Conservation (phyloP, 2,888 invertebrate genomes). For the Pandemis heparana region DNA sequence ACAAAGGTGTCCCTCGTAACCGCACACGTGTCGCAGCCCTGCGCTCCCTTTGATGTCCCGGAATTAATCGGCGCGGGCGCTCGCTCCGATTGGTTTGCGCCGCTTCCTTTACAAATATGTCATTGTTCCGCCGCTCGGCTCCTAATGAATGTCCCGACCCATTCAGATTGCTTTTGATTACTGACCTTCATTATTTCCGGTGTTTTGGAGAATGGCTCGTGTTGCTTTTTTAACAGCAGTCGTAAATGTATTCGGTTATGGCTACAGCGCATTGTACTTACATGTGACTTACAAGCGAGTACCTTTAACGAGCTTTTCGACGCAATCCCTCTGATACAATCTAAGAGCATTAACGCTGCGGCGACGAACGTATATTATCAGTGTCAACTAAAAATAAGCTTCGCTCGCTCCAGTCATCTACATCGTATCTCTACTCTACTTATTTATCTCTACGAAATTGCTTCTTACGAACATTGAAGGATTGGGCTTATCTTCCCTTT, state of each 20-base stretch:
- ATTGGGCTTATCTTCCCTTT: slow-evolving; percentile 24
- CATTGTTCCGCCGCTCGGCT: slow-evolving; percentile 33
- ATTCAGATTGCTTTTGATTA: slow-evolving; percentile 38
- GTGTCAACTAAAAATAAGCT: slow-evolving; percentile 20
- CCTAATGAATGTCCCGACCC: slow-evolving; percentile 33
- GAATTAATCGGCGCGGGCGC: slow-evolving; percentile 9
- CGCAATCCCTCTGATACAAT: slow-evolving; percentile 19
- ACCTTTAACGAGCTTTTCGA: slow-evolving; percentile 12
- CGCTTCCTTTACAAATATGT: slow-evolving; percentile 30
- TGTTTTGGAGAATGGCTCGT: slow-evolving; percentile 22
- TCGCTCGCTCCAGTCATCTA: slow-evolving; percentile 1
- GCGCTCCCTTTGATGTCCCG: slow-evolving; percentile 29
- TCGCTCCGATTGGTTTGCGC: slow-evolving; percentile 9
- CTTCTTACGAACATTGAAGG: slow-evolving; percentile 25
- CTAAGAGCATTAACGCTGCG: slow-evolving; percentile 15
- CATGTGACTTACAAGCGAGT: not conserved
- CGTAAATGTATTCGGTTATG: slow-evolving; percentile 14
- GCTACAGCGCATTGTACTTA: not conserved
- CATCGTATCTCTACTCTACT: slow-evolving; percentile 28
- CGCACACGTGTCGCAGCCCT: slow-evolving; percentile 17
- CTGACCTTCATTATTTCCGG: slow-evolving; percentile 37
- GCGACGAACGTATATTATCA: slow-evolving; percentile 2
- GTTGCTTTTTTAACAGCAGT: slow-evolving; percentile 20
- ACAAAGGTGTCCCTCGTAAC: not conserved
- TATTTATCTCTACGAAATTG: slow-evolving; percentile 36